These are phyloP conservation scores for Otis tarda DNA, from an alignment of 2,113 vertebrate species.

Conservation along the genomic window DNA sequence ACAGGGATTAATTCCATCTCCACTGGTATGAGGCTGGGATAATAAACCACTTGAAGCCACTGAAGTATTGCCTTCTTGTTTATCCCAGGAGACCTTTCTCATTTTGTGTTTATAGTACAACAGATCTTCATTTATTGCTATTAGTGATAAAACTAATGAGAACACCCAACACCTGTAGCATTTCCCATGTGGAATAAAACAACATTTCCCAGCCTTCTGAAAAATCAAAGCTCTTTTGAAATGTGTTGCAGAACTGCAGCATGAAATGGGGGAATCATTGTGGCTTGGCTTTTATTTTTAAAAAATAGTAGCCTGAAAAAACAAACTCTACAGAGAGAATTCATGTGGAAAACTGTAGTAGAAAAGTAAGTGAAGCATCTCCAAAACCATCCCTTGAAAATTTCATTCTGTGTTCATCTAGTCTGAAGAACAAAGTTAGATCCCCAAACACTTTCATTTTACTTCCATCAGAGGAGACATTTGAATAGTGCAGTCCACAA, in stretches of 20 bases:
- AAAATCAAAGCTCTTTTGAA: not conserved
- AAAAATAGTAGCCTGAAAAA: not conserved
- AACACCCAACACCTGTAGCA: not conserved
- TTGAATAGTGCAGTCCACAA: not conserved
- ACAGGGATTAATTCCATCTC: not conserved
- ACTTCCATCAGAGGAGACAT: not conserved
- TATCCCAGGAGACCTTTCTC: not conserved
- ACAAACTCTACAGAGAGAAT: not conserved
- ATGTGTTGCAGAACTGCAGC: not conserved
- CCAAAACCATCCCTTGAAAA: not conserved
- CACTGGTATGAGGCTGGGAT: no score
- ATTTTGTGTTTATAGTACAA: not conserved
- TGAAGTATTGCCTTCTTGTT: not conserved
- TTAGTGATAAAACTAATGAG: not conserved
- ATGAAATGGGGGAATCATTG: rapidly evolving
- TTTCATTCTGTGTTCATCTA: not conserved
- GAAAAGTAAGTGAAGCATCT: not conserved
- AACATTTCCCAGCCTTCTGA: not conserved
- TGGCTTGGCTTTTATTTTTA: not conserved
- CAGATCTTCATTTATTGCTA: not conserved
- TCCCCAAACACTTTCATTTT: not conserved
- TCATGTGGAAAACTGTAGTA: not conserved
- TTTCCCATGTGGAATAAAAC: not conserved
- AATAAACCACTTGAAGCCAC: not conserved
- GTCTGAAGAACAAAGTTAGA: not conserved